Evolutionary conservation across 23 tunicate genomes (phyloP).

Genomic region (Oikopleura albicans): DNA sequence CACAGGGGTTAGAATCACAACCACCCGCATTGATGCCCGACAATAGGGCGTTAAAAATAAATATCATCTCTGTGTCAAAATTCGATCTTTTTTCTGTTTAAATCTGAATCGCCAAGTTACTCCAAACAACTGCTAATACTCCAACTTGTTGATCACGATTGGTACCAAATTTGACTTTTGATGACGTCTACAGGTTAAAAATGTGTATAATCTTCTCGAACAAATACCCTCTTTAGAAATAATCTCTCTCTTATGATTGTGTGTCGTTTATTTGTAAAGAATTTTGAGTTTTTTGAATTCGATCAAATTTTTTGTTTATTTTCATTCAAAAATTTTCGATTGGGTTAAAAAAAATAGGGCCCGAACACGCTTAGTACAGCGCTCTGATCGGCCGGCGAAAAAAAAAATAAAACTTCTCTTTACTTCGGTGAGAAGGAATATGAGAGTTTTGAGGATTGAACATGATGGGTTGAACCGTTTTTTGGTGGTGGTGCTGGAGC

Average conservation of each 20-base stretch:
- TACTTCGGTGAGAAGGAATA: too few species aligned
- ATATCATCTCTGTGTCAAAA: too few species aligned
- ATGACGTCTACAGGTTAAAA: not conserved
- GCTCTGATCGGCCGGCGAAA: not conserved
- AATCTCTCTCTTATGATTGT: not conserved
- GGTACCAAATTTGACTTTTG: not conserved
- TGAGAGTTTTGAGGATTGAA: too few species aligned
- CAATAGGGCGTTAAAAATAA: not conserved
- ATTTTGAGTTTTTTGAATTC: slow-evolving; percentile 16
- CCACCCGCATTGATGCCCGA: not conserved
- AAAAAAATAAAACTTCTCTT: not conserved
- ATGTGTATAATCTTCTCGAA: not conserved
- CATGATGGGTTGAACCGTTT: not conserved
- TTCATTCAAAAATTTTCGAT: not conserved
- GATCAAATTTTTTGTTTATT: not conserved
- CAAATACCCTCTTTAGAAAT: slow-evolving; percentile 18
- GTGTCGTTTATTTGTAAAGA: not conserved
- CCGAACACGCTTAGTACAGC: slow-evolving; percentile 1
- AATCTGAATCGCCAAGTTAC: slow-evolving; percentile 16
- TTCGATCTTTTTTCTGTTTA: not conserved
- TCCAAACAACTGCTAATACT: too few species aligned
- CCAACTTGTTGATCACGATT: not conserved
- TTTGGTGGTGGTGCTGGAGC: not conserved
- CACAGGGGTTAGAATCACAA: not conserved
- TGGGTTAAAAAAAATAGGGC: not conserved